A percentile compares a stretch with the other conserved stretches of the same genome.
These are phyloP conservation scores for Pangasius djambal DNA, from an alignment of 2,797 vertebrate genomes.

Conservation along the genomic window DNA sequence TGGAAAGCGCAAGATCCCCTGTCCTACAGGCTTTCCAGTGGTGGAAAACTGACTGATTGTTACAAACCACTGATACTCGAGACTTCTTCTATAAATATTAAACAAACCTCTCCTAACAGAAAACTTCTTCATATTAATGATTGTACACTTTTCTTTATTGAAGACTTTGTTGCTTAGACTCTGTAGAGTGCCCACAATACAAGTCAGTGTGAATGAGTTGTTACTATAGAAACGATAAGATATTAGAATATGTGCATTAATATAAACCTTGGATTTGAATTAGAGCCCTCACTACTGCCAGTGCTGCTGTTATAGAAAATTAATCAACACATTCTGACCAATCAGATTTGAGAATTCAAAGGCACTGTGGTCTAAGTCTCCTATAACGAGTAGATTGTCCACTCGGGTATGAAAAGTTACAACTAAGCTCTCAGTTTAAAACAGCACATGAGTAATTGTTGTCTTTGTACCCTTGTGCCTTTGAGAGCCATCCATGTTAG, in stretches of 20 bases:
- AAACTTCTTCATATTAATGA: neutral
- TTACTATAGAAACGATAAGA: neutral
- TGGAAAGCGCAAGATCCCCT: neutral
- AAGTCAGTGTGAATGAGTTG: neutral
- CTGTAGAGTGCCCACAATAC: neutral
- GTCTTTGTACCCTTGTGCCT: conserved; percentile 87
- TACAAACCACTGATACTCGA: neutral
- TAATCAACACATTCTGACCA: neutral
- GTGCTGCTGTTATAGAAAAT: neutral
- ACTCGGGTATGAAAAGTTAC: neutral
- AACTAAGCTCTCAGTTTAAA: neutral
- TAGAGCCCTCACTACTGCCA: neutral
- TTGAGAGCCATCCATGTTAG: conserved; percentile 92
- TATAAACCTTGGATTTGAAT: neutral
- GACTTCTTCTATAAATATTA: too few relatives aligned
- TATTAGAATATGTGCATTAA: neutral
- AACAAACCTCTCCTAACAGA: neutral
- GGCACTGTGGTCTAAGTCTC: neutral
- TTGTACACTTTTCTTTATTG: neutral
- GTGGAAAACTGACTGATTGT: neutral
- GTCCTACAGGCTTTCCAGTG: neutral
- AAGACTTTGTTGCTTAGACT: neutral
- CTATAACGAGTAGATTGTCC: neutral
- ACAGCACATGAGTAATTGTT: neutral
- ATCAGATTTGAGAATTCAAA: neutral